Conservation (phyloP, 1,140 invertebrate species). For the Drosophila tropicalis region DNA sequence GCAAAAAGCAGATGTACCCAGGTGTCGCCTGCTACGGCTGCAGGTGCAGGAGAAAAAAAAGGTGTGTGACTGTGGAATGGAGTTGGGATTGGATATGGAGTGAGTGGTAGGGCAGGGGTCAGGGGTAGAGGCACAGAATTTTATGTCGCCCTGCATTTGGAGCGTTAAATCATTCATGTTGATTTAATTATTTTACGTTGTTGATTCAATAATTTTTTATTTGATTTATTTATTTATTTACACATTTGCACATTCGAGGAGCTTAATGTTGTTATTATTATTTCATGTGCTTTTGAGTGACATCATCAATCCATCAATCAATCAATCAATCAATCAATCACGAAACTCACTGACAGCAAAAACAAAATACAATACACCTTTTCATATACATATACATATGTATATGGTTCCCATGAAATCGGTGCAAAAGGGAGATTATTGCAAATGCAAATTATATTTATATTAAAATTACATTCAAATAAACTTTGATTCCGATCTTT, state of each 20-base stretch:
- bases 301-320: constrained; percentile 63
- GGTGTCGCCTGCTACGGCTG: neutral
- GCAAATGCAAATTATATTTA: constrained; percentile 47
- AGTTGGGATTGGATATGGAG: constrained; percentile 21
- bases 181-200: constrained; percentile 80
- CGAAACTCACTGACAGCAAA: constrained; percentile 50
- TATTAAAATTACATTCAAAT: constrained; percentile 67
- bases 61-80: constrained; percentile 24
- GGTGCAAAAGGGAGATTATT: neutral
- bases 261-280: constrained; percentile 49
- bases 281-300: constrained; percentile 64
- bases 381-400: neutral
- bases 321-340: constrained; percentile 62
- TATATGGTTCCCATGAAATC: constrained; percentile 1
- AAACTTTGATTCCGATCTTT: constrained; percentile 55
- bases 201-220: constrained; percentile 75
- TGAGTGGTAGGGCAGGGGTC: neutral
- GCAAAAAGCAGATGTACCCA: constrained; percentile 29
- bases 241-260: constrained; percentile 49
- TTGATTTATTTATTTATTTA: constrained; percentile 79
- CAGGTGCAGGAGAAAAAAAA: constrained; percentile 15
- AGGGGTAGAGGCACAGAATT: constrained; percentile 39
- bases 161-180: constrained; percentile 81
- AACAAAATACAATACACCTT: constrained; percentile 9
- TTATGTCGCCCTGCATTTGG: constrained; percentile 69